Evolutionary conservation across 2,888 invertebrate genomes (phyloP).

Genomic region (Heliothis peltigera): DNA sequence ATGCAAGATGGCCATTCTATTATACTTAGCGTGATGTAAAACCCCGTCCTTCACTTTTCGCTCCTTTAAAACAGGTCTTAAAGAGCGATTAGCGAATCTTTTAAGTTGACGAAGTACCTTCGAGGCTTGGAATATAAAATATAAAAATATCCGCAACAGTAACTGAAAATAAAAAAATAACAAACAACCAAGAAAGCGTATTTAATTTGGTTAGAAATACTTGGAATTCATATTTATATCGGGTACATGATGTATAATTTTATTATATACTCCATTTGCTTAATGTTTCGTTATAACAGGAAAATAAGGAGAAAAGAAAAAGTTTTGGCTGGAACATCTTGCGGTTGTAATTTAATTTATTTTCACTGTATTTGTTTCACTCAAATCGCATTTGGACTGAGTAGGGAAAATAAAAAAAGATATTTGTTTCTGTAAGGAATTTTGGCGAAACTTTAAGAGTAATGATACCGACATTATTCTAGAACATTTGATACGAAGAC

Average conservation of each 20-base stretch:
- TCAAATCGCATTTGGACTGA: constrained; percentile 55
- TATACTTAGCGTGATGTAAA: constrained; percentile 31
- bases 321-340: constrained; percentile 47
- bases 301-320: constrained; percentile 50
- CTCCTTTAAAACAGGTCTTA: constrained; percentile 6
- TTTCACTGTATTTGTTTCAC: constrained; percentile 57
- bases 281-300: constrained; percentile 35
- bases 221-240: constrained; percentile 28
- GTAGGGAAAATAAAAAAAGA: constrained; percentile 44
- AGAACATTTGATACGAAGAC: not conserved
- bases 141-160: constrained; percentile 4
- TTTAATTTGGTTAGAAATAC: constrained; percentile 13
- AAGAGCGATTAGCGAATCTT: constrained; percentile 6
- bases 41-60: constrained; percentile 5
- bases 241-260: constrained; percentile 28
- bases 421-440: constrained; percentile 21
- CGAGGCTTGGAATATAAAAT: not conserved
- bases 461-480: constrained; percentile 14
- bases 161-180: constrained; percentile 20
- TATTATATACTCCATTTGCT: constrained; percentile 35
- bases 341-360: constrained; percentile 64
- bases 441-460: constrained; percentile 16
- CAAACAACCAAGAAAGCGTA: not conserved
- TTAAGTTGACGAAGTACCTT: not conserved
- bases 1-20: constrained; percentile 32